A percentile compares a stretch with the other conserved stretches of the same genome.
phyloP scores from a whole-genome alignment of 2,888 invertebrate species.

The Chloromyia formosa region DNA sequence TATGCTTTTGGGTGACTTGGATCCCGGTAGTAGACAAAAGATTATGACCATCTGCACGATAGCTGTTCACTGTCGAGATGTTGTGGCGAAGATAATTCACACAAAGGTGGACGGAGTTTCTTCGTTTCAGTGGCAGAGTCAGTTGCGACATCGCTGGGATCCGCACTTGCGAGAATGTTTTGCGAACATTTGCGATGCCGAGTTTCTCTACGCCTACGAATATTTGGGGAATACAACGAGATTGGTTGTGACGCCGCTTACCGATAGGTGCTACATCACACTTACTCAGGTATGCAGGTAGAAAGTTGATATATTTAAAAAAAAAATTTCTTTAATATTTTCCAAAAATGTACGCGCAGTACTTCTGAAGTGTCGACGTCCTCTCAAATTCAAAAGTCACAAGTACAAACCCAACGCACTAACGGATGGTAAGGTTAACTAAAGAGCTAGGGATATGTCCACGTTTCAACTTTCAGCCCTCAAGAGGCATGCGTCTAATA shows the following conservation, averaged over 20 bases:
- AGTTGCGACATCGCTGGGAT: slow-evolving; percentile 88
- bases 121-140: slow-evolving; percentile 93
- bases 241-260: slow-evolving; percentile 93
- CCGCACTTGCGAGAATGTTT: slow-evolving; percentile 75
- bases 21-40: slow-evolving; percentile 88
- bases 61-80: slow-evolving; percentile 94
- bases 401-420: too few species aligned
- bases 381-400: too few species aligned
- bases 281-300: slow-evolving; percentile 80
- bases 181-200: slow-evolving; percentile 95
- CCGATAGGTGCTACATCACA: slow-evolving; percentile 96
- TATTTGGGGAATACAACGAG: slow-evolving; percentile 94
- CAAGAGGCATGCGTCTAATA: too few species aligned
- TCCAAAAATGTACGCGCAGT: too few species aligned
- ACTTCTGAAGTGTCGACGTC: too few species aligned
- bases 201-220: slow-evolving; percentile 91
- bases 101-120: slow-evolving; percentile 81
- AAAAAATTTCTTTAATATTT: neutral
- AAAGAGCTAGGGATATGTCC: too few species aligned
- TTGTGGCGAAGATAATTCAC: slow-evolving; percentile 86
- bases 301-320: neutral
- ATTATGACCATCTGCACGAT: slow-evolving; percentile 98
- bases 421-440: too few species aligned
- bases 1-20: slow-evolving; percentile 83
- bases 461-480: too few species aligned